Conservation (phyloP, 2,797 vertebrate species). For the Poeciliopsis gracilis region DNA sequence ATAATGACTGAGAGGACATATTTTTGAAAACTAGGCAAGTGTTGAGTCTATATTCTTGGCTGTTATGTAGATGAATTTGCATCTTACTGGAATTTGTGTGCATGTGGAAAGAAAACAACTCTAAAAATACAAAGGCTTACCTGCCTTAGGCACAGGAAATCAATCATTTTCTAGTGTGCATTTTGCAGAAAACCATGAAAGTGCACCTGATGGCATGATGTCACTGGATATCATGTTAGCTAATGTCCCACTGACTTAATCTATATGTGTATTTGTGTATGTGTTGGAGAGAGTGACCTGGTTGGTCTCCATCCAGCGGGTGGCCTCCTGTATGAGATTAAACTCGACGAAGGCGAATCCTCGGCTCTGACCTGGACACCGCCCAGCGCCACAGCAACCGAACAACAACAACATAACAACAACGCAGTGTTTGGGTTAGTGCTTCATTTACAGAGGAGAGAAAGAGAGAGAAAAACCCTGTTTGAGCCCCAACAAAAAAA, state of each 20-base stretch:
- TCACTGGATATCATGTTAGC: constrained; percentile 43
- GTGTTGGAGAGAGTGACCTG: constrained; percentile 93
- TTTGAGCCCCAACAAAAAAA: constrained; percentile 62
- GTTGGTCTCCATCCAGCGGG: constrained; percentile 96
- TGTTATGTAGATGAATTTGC: constrained; percentile 41
- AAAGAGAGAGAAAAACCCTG: constrained; percentile 73
- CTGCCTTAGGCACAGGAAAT: constrained; percentile 43
- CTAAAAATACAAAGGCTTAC: constrained; percentile 38
- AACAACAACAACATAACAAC: constrained; percentile 86
- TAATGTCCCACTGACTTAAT: constrained; percentile 54
- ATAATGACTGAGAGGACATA: constrained; percentile 41
- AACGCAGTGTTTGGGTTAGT: constrained; percentile 87
- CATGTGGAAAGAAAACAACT: constrained; percentile 13
- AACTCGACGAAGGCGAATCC: constrained; percentile 98
- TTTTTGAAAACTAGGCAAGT: constrained; percentile 44
- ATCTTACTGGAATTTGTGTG: constrained; percentile 39
- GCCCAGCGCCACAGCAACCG: constrained; percentile 87
- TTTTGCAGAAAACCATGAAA: constrained; percentile 33
- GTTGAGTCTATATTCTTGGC: constrained; percentile 42
- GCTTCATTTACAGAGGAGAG: constrained; percentile 82
- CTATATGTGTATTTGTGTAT: constrained; percentile 80
- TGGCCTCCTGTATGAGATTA: constrained; percentile 96
- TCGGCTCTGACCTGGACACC: constrained; percentile 96
- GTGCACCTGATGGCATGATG: constrained; percentile 42
- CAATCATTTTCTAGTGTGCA: constrained; percentile 31